These are phyloP conservation scores for Martes flavigula DNA, from an alignment of 2,797 vertebrate species.

Conservation along the genomic window DNA sequence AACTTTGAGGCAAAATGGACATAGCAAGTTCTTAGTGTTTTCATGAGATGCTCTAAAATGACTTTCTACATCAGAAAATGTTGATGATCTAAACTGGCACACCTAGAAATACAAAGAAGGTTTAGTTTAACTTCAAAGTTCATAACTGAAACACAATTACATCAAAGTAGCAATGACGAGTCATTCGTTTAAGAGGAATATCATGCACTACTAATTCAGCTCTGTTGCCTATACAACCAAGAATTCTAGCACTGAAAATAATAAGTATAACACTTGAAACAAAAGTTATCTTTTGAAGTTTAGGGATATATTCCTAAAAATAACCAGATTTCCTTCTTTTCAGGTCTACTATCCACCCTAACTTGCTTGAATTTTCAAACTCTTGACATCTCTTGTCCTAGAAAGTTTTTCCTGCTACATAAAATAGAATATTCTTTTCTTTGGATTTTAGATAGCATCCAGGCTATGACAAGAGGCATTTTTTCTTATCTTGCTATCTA, in stretches of 20 bases:
- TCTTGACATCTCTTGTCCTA: background rate
- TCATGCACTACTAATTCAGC: background rate
- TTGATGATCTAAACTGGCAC: conserved; percentile 96
- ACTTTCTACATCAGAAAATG: conserved; percentile 95
- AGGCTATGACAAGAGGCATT: background rate
- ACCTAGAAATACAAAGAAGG: conserved; percentile 86
- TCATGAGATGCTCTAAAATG: conserved; percentile 95
- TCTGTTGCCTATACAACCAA: background rate
- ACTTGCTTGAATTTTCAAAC: conserved; percentile 24
- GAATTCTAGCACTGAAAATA: background rate
- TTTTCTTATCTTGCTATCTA: conserved; percentile 38
- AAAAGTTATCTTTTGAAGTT: background rate
- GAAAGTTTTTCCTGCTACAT: conserved; percentile 10
- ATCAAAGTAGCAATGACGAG: background rate
- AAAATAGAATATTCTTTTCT: conserved; percentile 14
- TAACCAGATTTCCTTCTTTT: background rate
- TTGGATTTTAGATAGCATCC: conserved; percentile 36
- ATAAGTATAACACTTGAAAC: conserved; percentile 20
- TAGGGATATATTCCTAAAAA: conserved; percentile 29
- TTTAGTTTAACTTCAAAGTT: conserved; percentile 53
- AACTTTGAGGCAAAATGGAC: conserved; percentile 98
- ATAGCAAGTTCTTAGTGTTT: conserved; percentile 97
- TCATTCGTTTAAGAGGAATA: conserved; percentile 52
- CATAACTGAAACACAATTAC: conserved; percentile 28
- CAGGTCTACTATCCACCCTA: background rate